phyloP scores from a whole-genome alignment of 1,140 invertebrate genomes.

The Hirudo medicinalis region DNA sequence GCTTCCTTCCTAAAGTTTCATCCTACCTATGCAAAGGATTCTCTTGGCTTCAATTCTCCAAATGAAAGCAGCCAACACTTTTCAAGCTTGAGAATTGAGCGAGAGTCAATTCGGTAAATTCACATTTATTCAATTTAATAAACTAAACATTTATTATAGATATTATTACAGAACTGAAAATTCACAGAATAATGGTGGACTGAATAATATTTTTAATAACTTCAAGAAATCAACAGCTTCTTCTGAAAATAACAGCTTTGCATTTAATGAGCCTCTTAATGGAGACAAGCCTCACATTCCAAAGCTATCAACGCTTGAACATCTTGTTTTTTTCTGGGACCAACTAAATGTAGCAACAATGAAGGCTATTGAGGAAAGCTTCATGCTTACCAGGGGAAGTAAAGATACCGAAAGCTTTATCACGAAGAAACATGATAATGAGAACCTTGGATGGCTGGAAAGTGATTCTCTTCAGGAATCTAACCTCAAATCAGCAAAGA shows the following conservation, averaged over 20 bases:
- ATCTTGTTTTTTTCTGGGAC: conserved; percentile 64
- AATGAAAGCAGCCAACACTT: not conserved
- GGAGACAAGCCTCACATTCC: conserved; percentile 49
- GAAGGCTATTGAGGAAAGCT: conserved; percentile 52
- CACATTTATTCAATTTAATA: no score
- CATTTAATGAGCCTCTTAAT: not conserved
- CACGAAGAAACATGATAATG: conserved; percentile 18
- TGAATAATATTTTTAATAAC: no score
- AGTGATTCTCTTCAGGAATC: conserved; percentile 20
- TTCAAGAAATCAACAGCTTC: no score
- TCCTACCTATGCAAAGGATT: conserved; percentile 51
- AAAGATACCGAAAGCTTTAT: conserved; percentile 26
- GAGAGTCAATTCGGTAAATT: no score
- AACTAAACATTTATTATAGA: no score
- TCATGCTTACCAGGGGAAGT: conserved; percentile 38
- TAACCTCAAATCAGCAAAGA: conserved; percentile 30
- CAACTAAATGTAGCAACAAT: conserved; percentile 55
- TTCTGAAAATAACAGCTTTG: no score
- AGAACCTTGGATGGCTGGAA: conserved; percentile 22
- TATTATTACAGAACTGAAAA: no score
- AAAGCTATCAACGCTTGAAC: conserved; percentile 63
- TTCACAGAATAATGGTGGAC: no score
- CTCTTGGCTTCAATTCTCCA: not conserved
- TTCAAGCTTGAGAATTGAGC: no score
- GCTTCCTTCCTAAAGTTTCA: conserved; percentile 91